A percentile compares a stretch with the other conserved stretches of the same genome.
phyloP scores from a whole-genome alignment of 2,113 vertebrate species.

The Poeciliopsis prolifica region DNA sequence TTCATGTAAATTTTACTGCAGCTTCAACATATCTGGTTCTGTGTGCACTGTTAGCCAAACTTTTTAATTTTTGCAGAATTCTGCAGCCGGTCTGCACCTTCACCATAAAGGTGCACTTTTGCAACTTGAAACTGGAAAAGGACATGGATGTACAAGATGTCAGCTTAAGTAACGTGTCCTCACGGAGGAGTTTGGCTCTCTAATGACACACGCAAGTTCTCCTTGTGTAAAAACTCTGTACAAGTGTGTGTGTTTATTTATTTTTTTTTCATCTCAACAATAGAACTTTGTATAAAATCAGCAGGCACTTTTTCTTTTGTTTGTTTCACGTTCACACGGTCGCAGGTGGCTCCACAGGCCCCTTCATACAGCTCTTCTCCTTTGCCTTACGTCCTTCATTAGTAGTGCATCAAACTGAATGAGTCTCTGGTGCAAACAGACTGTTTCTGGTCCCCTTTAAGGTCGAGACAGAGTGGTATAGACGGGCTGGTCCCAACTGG shows the following conservation, averaged over 20 bases:
- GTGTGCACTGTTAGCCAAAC: slow-evolving; percentile 57
- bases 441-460: slow-evolving; percentile 60
- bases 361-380: slow-evolving; percentile 31
- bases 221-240: slow-evolving; percentile 61
- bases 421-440: slow-evolving; percentile 39
- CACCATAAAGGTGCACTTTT: slow-evolving; percentile 53
- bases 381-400: slow-evolving; percentile 72
- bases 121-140: slow-evolving; percentile 54
- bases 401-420: slow-evolving; percentile 76
- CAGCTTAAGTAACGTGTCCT: slow-evolving; percentile 76
- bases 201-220: slow-evolving; percentile 71
- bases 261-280: slow-evolving; percentile 53
- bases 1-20: slow-evolving; percentile 69
- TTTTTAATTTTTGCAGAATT: slow-evolving; percentile 61
- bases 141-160: slow-evolving; percentile 52
- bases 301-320: slow-evolving; percentile 87
- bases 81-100: slow-evolving; percentile 53
- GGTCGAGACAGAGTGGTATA: slow-evolving; percentile 95
- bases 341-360: slow-evolving; percentile 62
- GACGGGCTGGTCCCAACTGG: slow-evolving; percentile 95
- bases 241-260: slow-evolving; percentile 22
- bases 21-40: slow-evolving; percentile 72
- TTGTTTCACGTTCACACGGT: slow-evolving; percentile 60
- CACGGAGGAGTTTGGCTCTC: slow-evolving; percentile 78
- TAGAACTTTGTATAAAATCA: slow-evolving; percentile 79